Percentiles rank a stretch among this genome's conserved stretches.
phyloP scores from a whole-genome alignment of 2,888 invertebrate species.

The Megamerina dolium region DNA sequence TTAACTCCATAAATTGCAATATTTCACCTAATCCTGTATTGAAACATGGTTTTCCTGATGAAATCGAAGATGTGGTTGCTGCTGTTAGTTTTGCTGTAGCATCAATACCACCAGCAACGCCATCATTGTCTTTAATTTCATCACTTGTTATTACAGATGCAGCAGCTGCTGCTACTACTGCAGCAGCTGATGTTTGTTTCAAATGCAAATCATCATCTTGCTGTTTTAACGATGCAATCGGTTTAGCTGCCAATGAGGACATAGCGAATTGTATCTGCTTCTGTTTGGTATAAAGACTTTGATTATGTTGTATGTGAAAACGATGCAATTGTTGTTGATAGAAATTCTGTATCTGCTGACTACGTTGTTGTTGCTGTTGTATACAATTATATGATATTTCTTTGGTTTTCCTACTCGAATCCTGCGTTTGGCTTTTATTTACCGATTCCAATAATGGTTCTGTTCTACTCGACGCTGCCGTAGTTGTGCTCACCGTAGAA shows the following conservation, averaged over 20 bases:
- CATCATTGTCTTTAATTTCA: constrained; percentile 20
- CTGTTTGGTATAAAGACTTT: constrained; percentile 30
- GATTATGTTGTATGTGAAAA: constrained; percentile 32
- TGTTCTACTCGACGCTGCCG: constrained; percentile 12
- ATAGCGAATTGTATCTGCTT: constrained; percentile 38
- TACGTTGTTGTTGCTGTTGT: constrained; percentile 19
- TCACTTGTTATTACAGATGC: constrained; percentile 12
- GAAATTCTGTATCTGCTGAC: constrained; percentile 31
- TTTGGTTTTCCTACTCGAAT: constrained; percentile 18
- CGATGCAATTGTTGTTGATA: constrained; percentile 27
- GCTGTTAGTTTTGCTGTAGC: constrained; percentile 19
- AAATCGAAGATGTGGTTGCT: constrained; percentile 21
- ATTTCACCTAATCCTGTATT: constrained; percentile 42
- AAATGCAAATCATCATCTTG: too few relatives aligned
- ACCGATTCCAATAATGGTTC: constrained; percentile 10
- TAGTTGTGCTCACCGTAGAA: constrained; percentile 20
- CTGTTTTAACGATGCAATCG: too few relatives aligned
- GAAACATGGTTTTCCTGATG: constrained; percentile 40
- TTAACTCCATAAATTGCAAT: constrained; percentile 62
- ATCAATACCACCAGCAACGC: constrained; percentile 3
- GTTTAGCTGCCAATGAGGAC: constrained; percentile 42
- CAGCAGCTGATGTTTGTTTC: constrained; percentile 23
- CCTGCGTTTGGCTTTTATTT: constrained; percentile 20
- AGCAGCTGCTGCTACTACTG: constrained; percentile 14
- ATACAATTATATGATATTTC: constrained; percentile 14